Percentiles rank a stretch among this genome's conserved stretches.
These are phyloP conservation scores for Agriopis marginaria DNA, from an alignment of 2,888 invertebrate genomes.

Conservation along the genomic window DNA sequence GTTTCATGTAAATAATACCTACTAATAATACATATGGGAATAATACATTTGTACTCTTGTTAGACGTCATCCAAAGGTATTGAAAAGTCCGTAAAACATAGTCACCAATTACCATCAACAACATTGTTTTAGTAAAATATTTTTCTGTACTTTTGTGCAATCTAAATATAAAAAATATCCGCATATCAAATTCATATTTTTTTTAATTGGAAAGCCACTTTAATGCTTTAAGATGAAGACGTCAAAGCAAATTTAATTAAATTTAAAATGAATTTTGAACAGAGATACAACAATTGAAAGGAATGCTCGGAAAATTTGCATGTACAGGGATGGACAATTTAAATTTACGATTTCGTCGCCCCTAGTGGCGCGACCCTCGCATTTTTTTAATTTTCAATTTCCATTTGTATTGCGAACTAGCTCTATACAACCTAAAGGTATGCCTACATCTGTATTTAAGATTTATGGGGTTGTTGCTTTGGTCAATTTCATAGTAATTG, in stretches of 20 bases:
- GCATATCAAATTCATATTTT: constrained; percentile 6
- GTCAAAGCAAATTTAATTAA: constrained; percentile 44
- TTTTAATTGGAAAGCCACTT: constrained; percentile 8
- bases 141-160: background rate
- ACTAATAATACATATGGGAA: constrained; percentile 16
- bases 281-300: constrained; percentile 74
- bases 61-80: background rate
- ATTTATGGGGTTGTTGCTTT: constrained; percentile 48
- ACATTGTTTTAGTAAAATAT: background rate
- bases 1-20: constrained; percentile 12
- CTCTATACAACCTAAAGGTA: constrained; percentile 41
- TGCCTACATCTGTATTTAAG: constrained; percentile 34
- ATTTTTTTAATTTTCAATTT: constrained; percentile 85
- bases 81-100: too few species aligned
- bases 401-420: constrained; percentile 78
- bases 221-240: constrained; percentile 35
- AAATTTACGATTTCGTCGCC: constrained; percentile 83
- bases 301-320: constrained; percentile 80
- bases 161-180: background rate
- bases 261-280: constrained; percentile 44
- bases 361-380: constrained; percentile 77
- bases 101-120: background rate
- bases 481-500: constrained; percentile 20
- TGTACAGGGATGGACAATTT: constrained; percentile 84
- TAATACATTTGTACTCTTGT: background rate